Evolutionary conservation across 2,113 vertebrate genomes (phyloP).

Genomic region (Hippocampus comes): DNA sequence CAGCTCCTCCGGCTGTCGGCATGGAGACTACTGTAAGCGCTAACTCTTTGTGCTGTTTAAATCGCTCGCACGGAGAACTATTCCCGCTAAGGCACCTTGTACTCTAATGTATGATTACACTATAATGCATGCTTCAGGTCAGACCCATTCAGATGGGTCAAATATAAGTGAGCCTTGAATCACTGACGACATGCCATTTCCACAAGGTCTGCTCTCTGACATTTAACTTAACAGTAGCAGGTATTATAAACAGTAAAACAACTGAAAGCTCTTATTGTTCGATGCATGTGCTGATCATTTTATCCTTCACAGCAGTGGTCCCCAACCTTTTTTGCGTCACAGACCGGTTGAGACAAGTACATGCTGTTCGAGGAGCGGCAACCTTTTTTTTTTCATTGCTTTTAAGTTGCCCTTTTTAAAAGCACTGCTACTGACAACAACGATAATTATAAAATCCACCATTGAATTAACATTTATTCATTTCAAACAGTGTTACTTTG

Average conservation of each 20-base stretch:
- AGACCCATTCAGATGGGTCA: background rate
- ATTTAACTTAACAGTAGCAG: background rate
- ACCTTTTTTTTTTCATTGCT: too few relatives aligned
- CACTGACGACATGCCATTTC: background rate
- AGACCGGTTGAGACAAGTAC: too few relatives aligned
- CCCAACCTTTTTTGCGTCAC: too few relatives aligned
- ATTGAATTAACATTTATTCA: too few relatives aligned
- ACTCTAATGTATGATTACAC: conserved; percentile 1
- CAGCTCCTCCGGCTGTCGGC: conserved; percentile 45
- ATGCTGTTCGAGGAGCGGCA: too few relatives aligned
- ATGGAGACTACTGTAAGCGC: conserved; percentile 44
- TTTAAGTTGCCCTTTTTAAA: too few relatives aligned
- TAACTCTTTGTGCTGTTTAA: background rate
- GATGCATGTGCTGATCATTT: background rate
- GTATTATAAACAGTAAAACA: background rate
- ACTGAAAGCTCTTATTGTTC: background rate
- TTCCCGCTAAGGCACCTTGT: conserved; percentile 2
- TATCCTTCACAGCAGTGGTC: background rate
- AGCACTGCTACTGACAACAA: too few relatives aligned
- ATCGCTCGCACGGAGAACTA: conserved; percentile 4
- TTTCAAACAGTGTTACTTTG: too few relatives aligned
- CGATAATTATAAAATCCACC: too few relatives aligned
- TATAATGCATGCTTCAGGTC: background rate
- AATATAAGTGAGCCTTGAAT: background rate
- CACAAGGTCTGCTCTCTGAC: conserved; percentile 7